Evolutionary conservation across 2,113 vertebrate species (phyloP), one percentile per base, ranked within the genome.

Genomic region (Colius striatus): DNA sequence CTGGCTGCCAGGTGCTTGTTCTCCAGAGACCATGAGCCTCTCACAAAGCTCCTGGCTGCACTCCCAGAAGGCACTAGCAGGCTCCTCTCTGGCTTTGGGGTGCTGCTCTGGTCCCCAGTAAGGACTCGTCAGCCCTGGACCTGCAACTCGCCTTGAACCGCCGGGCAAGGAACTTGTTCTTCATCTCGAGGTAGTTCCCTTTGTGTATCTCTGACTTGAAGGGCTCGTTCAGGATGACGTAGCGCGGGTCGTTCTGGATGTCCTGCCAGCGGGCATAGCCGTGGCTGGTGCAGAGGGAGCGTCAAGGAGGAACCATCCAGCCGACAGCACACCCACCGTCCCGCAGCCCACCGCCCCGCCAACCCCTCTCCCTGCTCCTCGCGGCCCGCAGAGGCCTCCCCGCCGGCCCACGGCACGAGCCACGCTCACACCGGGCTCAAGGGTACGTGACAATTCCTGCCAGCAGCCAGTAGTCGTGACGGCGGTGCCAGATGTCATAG

Each of bases 191-290:
- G 96, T 99, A 99, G 98, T 99, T 99, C 58, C 99, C 99, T 92
- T 99, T 99, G 95, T 99, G 99, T 75, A 99, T 98, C 98, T 99
- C 99, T 0, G 98, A 99, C 96, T 99, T 99, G 97, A 99, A 99
- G 27, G 99, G 99, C 95, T 99, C 99, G 0, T 99, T 99, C 68
- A 99, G 98, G 94, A 99, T 99, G 61, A 98, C 97, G 1, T 99
- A 99, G 16, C 98, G 98, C 0, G 99, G 99, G 97, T 99, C 99
- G 1, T 99, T 99, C 98, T 99, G 99, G 92, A 99, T 99, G 97
- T 99, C 99, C 95, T 99, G 99, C 99, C 99, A 99, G 95, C 99
- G 99, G 60, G 99, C 99, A 1, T 99, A 99, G 95, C 99, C 99
- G 0, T 99, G 99, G 84, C 99, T 99, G 97, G 74, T 29, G 58